These are phyloP conservation scores for Cetoscarus ocellatus DNA, from an alignment of 2,797 vertebrate species.

Conservation along the genomic window DNA sequence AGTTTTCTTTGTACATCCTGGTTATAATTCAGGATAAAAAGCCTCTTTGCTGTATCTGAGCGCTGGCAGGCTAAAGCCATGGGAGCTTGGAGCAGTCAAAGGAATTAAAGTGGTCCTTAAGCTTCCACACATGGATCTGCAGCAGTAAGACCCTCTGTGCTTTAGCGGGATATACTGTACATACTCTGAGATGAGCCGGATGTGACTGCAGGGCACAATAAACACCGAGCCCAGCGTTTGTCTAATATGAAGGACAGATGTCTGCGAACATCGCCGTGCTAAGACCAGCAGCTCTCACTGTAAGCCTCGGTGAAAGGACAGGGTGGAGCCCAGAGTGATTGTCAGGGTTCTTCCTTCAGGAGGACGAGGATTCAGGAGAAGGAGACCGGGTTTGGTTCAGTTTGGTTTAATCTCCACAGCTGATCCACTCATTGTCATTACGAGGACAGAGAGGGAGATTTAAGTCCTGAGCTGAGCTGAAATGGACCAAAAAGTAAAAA, in stretches of 20 bases:
- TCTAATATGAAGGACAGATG: constrained; percentile 54
- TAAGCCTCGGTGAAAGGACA: constrained; percentile 61
- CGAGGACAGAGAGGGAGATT: constrained; percentile 26
- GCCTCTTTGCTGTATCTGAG: constrained; percentile 32
- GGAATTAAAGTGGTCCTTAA: constrained; percentile 66
- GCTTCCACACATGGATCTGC: constrained; percentile 52
- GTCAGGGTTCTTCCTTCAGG: constrained; percentile 27
- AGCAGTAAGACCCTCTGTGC: constrained; percentile 41
- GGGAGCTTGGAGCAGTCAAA: constrained; percentile 36
- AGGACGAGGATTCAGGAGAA: constrained; percentile 57
- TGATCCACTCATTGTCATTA: constrained; percentile 41
- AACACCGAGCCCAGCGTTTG: constrained; percentile 37
- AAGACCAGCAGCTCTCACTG: constrained; percentile 56
- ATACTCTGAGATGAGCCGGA: constrained; percentile 27
- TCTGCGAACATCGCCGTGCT: constrained; percentile 37
- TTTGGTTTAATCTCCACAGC: constrained; percentile 44
- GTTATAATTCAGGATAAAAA: constrained; percentile 55
- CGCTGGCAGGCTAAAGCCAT: constrained; percentile 40
- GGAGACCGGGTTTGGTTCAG: too few species aligned
- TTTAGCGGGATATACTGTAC: constrained; percentile 26
- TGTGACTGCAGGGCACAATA: constrained; percentile 29
- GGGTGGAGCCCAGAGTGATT: constrained; percentile 19
- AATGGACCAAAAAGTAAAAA: constrained; percentile 8
- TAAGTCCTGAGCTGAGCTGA: constrained; percentile 19
- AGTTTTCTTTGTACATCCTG: constrained; percentile 56